Conservation (phyloP, 2,888 invertebrate genomes). For the Parascotia fuliginaria region DNA sequence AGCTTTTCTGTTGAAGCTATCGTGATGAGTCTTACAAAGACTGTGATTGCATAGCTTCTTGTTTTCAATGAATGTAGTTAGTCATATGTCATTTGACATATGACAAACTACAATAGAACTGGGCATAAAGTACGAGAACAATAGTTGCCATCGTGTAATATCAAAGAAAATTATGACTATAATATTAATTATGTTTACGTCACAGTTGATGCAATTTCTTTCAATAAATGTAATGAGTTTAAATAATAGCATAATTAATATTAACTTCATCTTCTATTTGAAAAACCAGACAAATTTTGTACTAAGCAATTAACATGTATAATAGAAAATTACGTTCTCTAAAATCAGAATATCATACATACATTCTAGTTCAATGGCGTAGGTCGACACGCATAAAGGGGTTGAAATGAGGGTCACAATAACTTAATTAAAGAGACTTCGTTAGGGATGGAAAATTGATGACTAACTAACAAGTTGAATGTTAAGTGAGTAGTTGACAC, state of each 20-base stretch:
- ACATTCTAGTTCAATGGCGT: conserved; percentile 28
- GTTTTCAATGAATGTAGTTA: no score
- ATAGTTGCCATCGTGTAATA: not conserved
- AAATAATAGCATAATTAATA: conserved; percentile 9
- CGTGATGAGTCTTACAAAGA: no score
- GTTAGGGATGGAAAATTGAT: conserved; percentile 58
- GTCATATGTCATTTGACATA: no score
- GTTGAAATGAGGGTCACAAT: conserved; percentile 50
- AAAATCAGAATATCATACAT: conserved; percentile 26
- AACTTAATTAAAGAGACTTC: conserved; percentile 60
- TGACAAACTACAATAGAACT: no score
- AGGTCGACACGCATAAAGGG: conserved; percentile 34
- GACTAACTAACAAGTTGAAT: conserved; percentile 61
- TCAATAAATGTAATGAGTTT: conserved; percentile 1
- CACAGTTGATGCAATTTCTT: no score
- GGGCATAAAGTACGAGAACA: no score
- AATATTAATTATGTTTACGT: conserved; percentile 3
- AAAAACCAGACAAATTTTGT: conserved; percentile 9
- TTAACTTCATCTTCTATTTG: conserved; percentile 4
- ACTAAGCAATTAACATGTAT: conserved; percentile 8
- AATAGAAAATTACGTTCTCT: conserved; percentile 16
- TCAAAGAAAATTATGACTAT: not conserved
- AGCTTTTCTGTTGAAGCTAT: no score
- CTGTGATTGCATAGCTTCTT: no score
- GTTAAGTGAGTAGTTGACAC: conserved; percentile 45